phyloP scores from a whole-genome alignment of 1,140 invertebrate species.

The Zaprionus tsacasi region DNA sequence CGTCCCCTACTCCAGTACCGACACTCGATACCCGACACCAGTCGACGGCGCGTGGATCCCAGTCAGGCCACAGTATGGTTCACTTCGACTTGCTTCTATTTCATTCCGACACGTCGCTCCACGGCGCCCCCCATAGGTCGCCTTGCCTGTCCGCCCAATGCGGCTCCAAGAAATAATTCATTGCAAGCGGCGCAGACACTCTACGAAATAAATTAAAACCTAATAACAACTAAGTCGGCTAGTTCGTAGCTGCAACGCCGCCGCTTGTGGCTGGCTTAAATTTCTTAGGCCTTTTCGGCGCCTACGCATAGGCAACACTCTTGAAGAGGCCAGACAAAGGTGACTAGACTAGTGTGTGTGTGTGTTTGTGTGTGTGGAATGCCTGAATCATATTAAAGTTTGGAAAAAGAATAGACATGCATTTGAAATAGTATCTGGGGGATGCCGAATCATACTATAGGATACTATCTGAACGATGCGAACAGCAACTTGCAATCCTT shows the following conservation, averaged over 20 bases:
- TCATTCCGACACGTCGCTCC: slow-evolving; percentile 20
- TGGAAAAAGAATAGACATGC: too few species aligned
- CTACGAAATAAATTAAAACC: slow-evolving; percentile 77
- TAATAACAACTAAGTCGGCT: slow-evolving; percentile 80
- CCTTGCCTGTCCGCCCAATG: slow-evolving; percentile 74
- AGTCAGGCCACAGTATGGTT: slow-evolving; percentile 30
- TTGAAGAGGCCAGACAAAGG: background rate
- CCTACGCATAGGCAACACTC: slow-evolving; percentile 55
- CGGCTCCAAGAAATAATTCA: slow-evolving; percentile 72
- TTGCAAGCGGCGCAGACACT: slow-evolving; percentile 62
- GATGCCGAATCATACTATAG: too few species aligned
- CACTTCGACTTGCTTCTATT: slow-evolving; percentile 30
- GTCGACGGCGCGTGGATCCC: slow-evolving; percentile 70
- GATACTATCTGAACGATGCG: too few species aligned
- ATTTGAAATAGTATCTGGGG: too few species aligned
- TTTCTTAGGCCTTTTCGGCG: slow-evolving; percentile 34
- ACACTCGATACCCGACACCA: slow-evolving; percentile 37
- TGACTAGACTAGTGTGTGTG: background rate
- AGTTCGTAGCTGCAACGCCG: slow-evolving; percentile 9
- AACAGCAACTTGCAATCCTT: too few species aligned
- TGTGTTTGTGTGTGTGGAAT: background rate
- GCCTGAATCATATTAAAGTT: background rate
- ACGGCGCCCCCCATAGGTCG: slow-evolving; percentile 40
- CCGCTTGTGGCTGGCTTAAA: slow-evolving; percentile 36
- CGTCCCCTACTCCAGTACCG: slow-evolving; percentile 3